A percentile compares a stretch with the other conserved stretches of the same genome.
Evolutionary conservation across 2,797 vertebrate species (phyloP).

Genomic region (Bradypus variegatus): DNA sequence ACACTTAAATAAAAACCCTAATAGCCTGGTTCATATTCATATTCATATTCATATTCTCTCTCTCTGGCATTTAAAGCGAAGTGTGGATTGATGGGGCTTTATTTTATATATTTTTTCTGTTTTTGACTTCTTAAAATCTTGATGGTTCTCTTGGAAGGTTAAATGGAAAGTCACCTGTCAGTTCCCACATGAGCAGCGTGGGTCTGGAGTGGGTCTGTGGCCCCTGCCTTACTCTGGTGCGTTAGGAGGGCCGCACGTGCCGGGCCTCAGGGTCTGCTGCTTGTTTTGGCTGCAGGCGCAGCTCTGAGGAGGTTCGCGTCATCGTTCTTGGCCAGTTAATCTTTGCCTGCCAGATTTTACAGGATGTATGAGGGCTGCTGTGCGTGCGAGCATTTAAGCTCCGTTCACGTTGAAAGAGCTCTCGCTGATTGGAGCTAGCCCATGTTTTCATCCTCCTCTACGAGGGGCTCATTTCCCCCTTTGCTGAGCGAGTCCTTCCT

Average conservation of each 20-base stretch:
- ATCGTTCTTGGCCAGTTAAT: constrained; percentile 4
- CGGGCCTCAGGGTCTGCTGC: fast-evolving
- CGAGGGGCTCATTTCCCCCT: fast-evolving
- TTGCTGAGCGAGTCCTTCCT: not conserved
- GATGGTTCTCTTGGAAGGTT: not conserved
- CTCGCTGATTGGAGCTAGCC: not conserved
- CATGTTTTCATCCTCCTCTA: fast-evolving
- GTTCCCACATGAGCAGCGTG: not conserved
- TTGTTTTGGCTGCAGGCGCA: not conserved
- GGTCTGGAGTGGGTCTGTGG: not conserved
- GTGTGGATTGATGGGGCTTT: not conserved
- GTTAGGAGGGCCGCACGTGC: not conserved
- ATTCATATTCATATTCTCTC: no score
- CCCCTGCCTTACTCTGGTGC: no score
- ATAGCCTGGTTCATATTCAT: not conserved
- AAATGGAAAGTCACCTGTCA: not conserved
- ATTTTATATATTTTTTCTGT: not conserved
- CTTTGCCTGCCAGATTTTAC: not conserved
- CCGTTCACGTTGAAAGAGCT: fast-evolving
- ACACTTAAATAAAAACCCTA: not conserved
- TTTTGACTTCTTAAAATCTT: not conserved
- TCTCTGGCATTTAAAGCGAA: not conserved
- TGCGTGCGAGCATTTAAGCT: no score
- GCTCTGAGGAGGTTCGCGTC: not conserved
- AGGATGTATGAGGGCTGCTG: not conserved